phyloP scores from a whole-genome alignment of 2,113 vertebrate genomes.

The Limanda limanda region DNA sequence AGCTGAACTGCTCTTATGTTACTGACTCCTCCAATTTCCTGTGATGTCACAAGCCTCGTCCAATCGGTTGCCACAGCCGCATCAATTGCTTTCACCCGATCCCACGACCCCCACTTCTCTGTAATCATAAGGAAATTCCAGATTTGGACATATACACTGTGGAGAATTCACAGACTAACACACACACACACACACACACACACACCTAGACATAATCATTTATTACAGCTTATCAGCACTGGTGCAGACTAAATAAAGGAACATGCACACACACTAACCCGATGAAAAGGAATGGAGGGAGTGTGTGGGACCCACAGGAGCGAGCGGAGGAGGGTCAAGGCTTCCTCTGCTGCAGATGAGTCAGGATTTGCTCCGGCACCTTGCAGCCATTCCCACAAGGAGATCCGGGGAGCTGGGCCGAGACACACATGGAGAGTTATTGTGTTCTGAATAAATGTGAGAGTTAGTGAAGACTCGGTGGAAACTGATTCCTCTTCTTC shows the following conservation, averaged over 20 bases:
- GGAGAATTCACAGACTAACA: conserved; percentile 42
- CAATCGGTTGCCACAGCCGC: conserved; percentile 11
- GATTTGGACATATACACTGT: conserved; percentile 57
- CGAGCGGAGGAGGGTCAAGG: conserved; percentile 1
- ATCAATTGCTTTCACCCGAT: conserved; percentile 11
- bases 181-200: conserved; percentile 27
- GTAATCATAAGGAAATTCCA: conserved; percentile 12
- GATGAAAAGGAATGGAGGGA: not conserved
- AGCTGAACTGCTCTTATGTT: conserved; percentile 8
- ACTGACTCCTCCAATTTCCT: conserved; percentile 25
- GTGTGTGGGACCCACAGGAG: conserved; percentile 18
- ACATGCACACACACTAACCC: conserved; percentile 31
- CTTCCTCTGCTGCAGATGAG: conserved; percentile 26
- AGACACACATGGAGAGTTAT: conserved; percentile 44
- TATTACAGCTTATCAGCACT: conserved; percentile 29
- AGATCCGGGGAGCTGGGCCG: conserved; percentile 35
- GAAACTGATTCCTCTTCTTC: conserved; percentile 28
- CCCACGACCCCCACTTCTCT: conserved; percentile 22
- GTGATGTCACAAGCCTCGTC: conserved; percentile 28
- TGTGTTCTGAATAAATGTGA: conserved; percentile 45
- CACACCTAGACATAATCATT: conserved; percentile 24
- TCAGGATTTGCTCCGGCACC: conserved; percentile 28
- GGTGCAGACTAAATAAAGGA: conserved; percentile 18
- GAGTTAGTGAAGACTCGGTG: conserved; percentile 26
- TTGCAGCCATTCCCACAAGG: not conserved